Base-by-base conservation (phyloP, 2,797 vertebrate genomes). In the Takifugu rubripes region DNA sequence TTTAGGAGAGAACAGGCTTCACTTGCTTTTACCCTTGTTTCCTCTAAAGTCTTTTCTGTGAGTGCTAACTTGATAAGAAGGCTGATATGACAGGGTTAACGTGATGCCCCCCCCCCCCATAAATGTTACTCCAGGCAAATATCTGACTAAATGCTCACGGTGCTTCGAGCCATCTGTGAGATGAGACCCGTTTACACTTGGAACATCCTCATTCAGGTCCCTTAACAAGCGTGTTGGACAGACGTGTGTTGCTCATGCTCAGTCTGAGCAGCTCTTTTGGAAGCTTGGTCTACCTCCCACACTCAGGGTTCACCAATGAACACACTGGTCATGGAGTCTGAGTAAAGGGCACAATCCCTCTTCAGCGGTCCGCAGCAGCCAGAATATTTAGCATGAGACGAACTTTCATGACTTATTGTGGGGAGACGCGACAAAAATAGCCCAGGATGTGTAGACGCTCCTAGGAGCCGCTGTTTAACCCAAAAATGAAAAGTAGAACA, bases 231-330 rank as follows among this genome's bases (percentile, higher is more conserved):
- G 81, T 65, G 84, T 87, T 87, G 87, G 87, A 84, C 81, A 79
- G 83, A 60, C 65, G 58, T 74, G 68, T 69, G 56, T 74, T 78
- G 84, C 70, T 75, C 83, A 77, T 81, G 78, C 82, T 88, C 79
- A 91, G 89, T 92, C 91, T 92, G 86, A 83, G 88, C 91, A 91
- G 90, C 89, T 92, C 89, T 59, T 75, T 60, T 56, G 48, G 54
- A 83, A 80, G 75, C 66, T 66, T 60, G 83, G 61, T 82, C 79
- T 65, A 77, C 74, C 70, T 61, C 55, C 50, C 43, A 36, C 56
- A n/a, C 17, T 48, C 52, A 33, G 50, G n/a, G 36, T 57, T 63
- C 72, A 56, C 76, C 78, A 21, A 21, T 21, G 21, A 21, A 21
- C 21, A 21, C 78, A 79, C 59, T 36, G 73, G 66, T 64, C 26